Evolutionary conservation across 2,797 vertebrate species (phyloP).

Genomic region (Hypotaenidia okinawae): DNA sequence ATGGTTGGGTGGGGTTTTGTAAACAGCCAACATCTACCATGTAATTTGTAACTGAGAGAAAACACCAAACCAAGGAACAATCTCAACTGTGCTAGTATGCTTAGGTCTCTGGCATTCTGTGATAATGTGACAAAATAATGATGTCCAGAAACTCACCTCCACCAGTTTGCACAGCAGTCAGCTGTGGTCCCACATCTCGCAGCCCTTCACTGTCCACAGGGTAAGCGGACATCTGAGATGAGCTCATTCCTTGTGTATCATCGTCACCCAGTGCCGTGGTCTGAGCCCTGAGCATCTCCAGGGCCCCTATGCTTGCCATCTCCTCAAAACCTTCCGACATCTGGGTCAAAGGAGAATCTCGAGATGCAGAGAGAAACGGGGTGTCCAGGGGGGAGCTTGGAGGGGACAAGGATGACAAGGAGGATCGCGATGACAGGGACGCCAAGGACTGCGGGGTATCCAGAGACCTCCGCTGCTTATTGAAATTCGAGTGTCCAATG

Average conservation of each 20-base stretch:
- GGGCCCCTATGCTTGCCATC: conserved; percentile 84
- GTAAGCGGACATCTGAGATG: conserved; percentile 61
- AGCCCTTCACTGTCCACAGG: conserved; percentile 82
- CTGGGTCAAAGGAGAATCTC: conserved; percentile 91
- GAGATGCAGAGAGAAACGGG: conserved; percentile 87
- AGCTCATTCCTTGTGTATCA: conserved; percentile 68
- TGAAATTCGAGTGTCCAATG: conserved; percentile 75
- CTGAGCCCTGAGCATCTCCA: conserved; percentile 87
- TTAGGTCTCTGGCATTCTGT: neutral
- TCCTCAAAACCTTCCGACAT: conserved; percentile 94
- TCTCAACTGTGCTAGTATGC: neutral
- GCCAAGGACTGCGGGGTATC: conserved; percentile 95
- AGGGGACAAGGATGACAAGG: conserved; percentile 94
- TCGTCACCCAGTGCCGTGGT: conserved; percentile 76
- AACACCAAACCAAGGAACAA: neutral
- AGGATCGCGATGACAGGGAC: conserved; percentile 94
- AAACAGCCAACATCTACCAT: neutral
- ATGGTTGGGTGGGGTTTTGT: neutral
- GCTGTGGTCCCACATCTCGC: conserved; percentile 80
- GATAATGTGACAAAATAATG: neutral
- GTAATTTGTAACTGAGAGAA: neutral
- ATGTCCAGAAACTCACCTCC: conserved; percentile 64
- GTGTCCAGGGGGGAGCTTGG: conserved; percentile 97
- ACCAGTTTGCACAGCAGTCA: conserved; percentile 53
- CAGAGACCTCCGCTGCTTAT: conserved; percentile 86